A percentile compares a stretch with the other conserved stretches of the same genome.
Evolutionary conservation across 2,113 vertebrate species (phyloP).

Genomic region (Limnothrissa miodon): DNA sequence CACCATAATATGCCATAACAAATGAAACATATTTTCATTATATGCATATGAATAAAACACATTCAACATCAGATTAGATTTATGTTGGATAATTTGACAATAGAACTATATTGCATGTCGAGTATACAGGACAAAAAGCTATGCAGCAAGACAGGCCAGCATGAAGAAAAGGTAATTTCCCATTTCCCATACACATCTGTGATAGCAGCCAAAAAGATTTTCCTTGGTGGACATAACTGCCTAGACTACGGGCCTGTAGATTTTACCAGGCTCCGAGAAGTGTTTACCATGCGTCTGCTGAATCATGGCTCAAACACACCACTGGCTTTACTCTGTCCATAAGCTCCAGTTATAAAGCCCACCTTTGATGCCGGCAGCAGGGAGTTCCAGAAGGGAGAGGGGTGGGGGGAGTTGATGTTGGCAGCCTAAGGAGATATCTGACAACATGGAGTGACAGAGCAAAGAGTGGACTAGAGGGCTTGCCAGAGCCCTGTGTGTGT

Average conservation of each 20-base stretch:
- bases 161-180: not conserved
- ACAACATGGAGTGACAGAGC: conserved; percentile 49
- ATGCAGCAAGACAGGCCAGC: not conserved
- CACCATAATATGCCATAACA: not conserved
- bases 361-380: conserved; percentile 69
- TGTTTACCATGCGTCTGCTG: conserved; percentile 25
- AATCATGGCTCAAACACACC: conserved; percentile 36
- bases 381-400: conserved; percentile 60
- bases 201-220: not conserved
- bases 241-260: not conserved
- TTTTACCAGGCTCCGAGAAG: not conserved
- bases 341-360: conserved; percentile 32
- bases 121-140: not conserved
- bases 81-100: not conserved
- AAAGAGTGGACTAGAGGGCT: conserved; percentile 19
- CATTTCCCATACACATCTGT: not conserved
- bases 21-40: not conserved
- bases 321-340: conserved; percentile 29
- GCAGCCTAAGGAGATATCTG: conserved; percentile 49
- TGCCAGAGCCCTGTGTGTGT: not conserved
- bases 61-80: not conserved
- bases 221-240: not conserved
- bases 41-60: not conserved
- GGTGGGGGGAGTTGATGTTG: conserved; percentile 68
- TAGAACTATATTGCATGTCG: not conserved